Conservation (phyloP, 2,113 vertebrate species). For the Galemys pyrenaicus region DNA sequence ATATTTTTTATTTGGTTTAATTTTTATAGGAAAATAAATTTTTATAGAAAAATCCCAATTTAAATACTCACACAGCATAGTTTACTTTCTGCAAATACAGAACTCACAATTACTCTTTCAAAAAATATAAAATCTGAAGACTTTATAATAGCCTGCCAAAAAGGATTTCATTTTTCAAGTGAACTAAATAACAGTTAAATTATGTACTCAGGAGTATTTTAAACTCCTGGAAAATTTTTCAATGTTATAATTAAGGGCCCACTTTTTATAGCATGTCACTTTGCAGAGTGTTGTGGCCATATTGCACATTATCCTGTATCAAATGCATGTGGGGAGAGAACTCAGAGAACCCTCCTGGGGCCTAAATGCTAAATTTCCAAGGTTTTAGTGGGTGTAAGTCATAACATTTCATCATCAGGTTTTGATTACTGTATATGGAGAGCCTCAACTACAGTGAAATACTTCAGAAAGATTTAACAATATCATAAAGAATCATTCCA, state of each 20-base stretch:
- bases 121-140: slow-evolving; percentile 68
- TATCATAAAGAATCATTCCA: slow-evolving; percentile 58
- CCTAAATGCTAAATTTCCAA: slow-evolving; percentile 47
- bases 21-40: slow-evolving; percentile 59
- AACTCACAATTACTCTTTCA: slow-evolving; percentile 59
- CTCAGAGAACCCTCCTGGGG: slow-evolving; percentile 58
- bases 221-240: slow-evolving; percentile 72
- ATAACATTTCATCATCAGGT: slow-evolving; percentile 65
- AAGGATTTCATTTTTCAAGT: slow-evolving; percentile 67
- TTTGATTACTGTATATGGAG: slow-evolving; percentile 55
- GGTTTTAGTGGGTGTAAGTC: slow-evolving; percentile 70
- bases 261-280: slow-evolving; percentile 67
- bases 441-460: slow-evolving; percentile 55
- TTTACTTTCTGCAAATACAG: slow-evolving; percentile 61
- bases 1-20: slow-evolving; percentile 43
- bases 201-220: slow-evolving; percentile 65
- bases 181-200: slow-evolving; percentile 69
- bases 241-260: slow-evolving; percentile 77
- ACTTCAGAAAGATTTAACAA: slow-evolving; percentile 55
- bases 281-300: slow-evolving; percentile 28
- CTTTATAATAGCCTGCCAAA: slow-evolving; percentile 73
- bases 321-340: not conserved
- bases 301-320: slow-evolving; percentile 49
- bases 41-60: slow-evolving; percentile 40
- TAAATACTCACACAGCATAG: slow-evolving; percentile 51